Evolutionary conservation across 1,140 invertebrate species (phyloP), one percentile per base, ranked within the genome.

Genomic region (Leptopilina clavipes): DNA sequence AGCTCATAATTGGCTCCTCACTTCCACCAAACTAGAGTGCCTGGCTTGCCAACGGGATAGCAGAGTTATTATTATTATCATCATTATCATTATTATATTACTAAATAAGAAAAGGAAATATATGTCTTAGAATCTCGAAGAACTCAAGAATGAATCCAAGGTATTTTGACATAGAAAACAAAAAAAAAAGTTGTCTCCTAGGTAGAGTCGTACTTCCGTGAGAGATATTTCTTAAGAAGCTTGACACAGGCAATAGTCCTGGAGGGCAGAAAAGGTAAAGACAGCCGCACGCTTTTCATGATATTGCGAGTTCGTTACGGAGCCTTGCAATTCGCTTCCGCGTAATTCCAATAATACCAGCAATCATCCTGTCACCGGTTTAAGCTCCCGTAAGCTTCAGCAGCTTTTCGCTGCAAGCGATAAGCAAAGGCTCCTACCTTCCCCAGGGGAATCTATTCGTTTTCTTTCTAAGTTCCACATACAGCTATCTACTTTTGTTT

Each of bases 281-380:
- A 22, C 19, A 3, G 22, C 19, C 81, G 83, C 80, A 82, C 82
- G 81, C 84, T 87, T 87, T 84, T 85, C 84, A 81, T 80, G 81
- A 87, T 87, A 87, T 84, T 85, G 83, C 85, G 83, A 86, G 86
- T 87, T 88, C 84, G 85, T 87, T 88, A 87, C 81, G 82, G 79
- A 79, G 82, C 73, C 73, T 71, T 79, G 82, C 84, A 86, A 87
- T 87, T 87, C 84, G 84, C 82, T 82, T 77, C 84, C 81, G 59
- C 77, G 86, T 89, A 89, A 89, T 89, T 87, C 84, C 82, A 83
- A 85, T 89, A 89, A 89, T 89, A 86, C 87, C 84, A 83, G 86
- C 85, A 89, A 89, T 89, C 87, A 87, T 87, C 86, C 86, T 89
- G 88, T 89, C 88, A 87, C 84, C 84, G 83, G 82, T 86, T 86